Percentiles rank a stretch among this genome's conserved stretches.
Evolutionary conservation across 2,888 invertebrate genomes (phyloP).

Genomic region (Apodemia hepburni): DNA sequence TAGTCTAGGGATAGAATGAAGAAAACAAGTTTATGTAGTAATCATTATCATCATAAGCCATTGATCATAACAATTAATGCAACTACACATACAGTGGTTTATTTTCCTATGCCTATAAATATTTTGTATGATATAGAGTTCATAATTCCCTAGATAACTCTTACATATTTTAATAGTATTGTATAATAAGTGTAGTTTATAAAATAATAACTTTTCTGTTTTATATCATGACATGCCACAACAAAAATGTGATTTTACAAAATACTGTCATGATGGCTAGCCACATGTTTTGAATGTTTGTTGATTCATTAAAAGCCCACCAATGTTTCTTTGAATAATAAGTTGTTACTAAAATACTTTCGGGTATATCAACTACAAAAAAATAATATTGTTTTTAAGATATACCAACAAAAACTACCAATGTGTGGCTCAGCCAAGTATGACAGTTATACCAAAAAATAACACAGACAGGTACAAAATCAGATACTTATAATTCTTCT

Average conservation of each 20-base stretch:
- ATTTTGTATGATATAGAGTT: slow-evolving; percentile 4
- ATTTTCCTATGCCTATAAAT: neutral
- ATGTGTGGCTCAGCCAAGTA: neutral
- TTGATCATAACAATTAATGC: neutral
- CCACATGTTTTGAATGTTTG: no score
- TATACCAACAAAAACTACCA: no score
- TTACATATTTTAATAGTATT: neutral
- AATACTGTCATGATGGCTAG: neutral
- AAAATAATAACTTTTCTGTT: neutral
- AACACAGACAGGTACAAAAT: slow-evolving; percentile 4
- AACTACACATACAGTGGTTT: neutral
- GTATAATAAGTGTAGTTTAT: neutral
- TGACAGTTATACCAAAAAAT: neutral
- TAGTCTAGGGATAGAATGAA: neutral
- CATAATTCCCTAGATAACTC: slow-evolving; percentile 6
- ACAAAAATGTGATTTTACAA: slow-evolving; percentile 6
- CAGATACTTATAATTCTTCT: no score
- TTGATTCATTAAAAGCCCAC: no score
- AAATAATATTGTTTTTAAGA: no score
- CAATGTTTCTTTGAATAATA: no score
- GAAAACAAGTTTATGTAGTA: neutral
- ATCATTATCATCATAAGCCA: neutral
- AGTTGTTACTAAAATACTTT: no score
- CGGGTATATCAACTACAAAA: no score
- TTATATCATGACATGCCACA: neutral